Evolutionary conservation across 2,113 vertebrate genomes (phyloP).

Genomic region (Barbus barbus): DNA sequence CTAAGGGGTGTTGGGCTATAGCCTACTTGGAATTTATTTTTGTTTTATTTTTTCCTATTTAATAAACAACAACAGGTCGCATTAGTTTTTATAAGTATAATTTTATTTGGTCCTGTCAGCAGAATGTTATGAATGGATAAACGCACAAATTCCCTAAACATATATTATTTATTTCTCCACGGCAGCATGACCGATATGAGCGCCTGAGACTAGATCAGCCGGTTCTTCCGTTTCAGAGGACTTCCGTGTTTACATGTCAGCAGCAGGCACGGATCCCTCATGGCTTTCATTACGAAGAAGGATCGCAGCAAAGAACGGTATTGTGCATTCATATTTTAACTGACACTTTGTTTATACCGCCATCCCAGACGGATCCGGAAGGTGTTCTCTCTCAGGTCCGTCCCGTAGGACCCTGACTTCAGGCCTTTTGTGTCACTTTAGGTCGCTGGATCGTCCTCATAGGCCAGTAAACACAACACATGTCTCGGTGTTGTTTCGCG

Average conservation of each 20-base stretch:
- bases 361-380: background rate
- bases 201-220: too few relatives aligned
- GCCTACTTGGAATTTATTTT: too few relatives aligned
- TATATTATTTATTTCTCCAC: background rate
- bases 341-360: background rate
- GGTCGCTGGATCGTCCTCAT: background rate
- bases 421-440: slow-evolving; percentile 9
- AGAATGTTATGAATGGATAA: background rate
- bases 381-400: background rate
- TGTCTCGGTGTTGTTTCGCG: background rate
- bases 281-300: slow-evolving; percentile 56
- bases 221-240: slow-evolving; percentile 2
- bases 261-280: background rate
- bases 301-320: slow-evolving; percentile 55
- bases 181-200: too few relatives aligned
- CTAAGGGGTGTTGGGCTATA: too few relatives aligned
- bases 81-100: too few relatives aligned
- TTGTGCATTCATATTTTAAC: background rate
- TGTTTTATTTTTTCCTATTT: too few relatives aligned
- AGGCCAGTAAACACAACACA: background rate
- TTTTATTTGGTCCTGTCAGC: background rate
- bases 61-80: background rate
- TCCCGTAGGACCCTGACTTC: background rate
- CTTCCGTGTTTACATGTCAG: slow-evolving; percentile 30
- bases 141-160: background rate